Conservation (phyloP, 1,140 invertebrate genomes). For the Drosophila neocordata region DNA sequence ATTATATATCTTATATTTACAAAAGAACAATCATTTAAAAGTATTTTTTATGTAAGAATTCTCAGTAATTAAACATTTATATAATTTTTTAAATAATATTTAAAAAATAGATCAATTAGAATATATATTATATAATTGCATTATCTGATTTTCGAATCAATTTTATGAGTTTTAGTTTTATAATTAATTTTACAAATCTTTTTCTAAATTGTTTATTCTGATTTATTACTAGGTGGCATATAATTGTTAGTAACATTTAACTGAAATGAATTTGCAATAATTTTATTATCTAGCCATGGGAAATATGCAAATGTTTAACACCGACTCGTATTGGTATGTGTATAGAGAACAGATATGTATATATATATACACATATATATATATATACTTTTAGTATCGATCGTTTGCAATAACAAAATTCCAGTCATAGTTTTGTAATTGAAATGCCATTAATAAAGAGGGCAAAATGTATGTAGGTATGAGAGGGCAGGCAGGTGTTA, state of each 20-base stretch:
- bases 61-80: too few relatives aligned
- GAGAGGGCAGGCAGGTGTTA: slow-evolving; percentile 2
- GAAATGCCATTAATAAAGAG: background rate
- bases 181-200: slow-evolving; percentile 29
- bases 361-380: slow-evolving; percentile 10
- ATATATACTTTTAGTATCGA: slow-evolving; percentile 17
- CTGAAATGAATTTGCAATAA: slow-evolving; percentile 11
- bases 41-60: too few relatives aligned
- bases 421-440: background rate
- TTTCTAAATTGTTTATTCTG: slow-evolving; percentile 26
- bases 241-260: background rate
- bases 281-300: slow-evolving; percentile 8
- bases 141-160: background rate
- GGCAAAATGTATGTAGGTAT: background rate
- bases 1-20: too few relatives aligned
- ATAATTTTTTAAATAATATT: too few relatives aligned
- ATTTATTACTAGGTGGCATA: background rate
- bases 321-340: background rate
- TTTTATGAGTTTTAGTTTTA: background rate
- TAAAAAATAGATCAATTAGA: too few relatives aligned
- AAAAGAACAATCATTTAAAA: too few relatives aligned
- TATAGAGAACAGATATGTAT: slow-evolving; percentile 21
- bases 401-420: slow-evolving; percentile 33
- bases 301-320: slow-evolving; percentile 14
- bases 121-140: too few relatives aligned